phyloP scores from a whole-genome alignment of 2,113 vertebrate species.

The Chelonoidis abingdonii region DNA sequence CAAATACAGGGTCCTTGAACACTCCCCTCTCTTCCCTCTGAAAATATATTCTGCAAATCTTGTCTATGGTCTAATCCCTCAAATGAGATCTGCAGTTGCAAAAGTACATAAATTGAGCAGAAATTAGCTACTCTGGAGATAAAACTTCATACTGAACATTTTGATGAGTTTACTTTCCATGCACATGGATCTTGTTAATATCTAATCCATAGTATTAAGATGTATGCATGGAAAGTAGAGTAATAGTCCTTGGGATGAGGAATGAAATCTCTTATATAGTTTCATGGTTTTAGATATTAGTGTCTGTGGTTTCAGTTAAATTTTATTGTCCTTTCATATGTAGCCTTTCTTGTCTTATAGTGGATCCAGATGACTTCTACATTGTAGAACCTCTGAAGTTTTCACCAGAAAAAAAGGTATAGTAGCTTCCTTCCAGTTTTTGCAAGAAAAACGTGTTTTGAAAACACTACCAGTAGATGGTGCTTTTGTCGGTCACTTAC shows the following conservation, averaged over 20 bases:
- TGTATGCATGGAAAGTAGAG: too few species aligned
- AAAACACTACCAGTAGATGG: neutral
- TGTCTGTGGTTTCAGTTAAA: neutral
- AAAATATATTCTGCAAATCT: neutral
- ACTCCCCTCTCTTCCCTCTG: neutral
- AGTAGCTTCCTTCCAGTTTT: neutral
- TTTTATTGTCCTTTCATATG: conserved; percentile 73
- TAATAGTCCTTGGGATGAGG: neutral
- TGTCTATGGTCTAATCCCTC: neutral
- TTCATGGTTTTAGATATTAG: neutral
- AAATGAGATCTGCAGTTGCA: neutral
- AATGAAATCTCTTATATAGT: neutral
- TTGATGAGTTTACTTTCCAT: neutral
- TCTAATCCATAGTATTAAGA: neutral
- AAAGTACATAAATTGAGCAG: neutral
- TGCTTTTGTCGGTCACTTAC: neutral
- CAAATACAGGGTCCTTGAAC: neutral
- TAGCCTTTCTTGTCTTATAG: conserved; percentile 84
- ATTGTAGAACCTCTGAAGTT: conserved; percentile 99
- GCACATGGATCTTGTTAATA: neutral
- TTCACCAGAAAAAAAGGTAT: conserved; percentile 99
- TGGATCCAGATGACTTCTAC: conserved; percentile 95
- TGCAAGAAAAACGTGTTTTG: neutral
- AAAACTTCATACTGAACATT: too few species aligned
- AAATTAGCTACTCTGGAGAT: neutral